phyloP scores from a whole-genome alignment of 2,797 vertebrate genomes.

The Ataeniobius toweri region DNA sequence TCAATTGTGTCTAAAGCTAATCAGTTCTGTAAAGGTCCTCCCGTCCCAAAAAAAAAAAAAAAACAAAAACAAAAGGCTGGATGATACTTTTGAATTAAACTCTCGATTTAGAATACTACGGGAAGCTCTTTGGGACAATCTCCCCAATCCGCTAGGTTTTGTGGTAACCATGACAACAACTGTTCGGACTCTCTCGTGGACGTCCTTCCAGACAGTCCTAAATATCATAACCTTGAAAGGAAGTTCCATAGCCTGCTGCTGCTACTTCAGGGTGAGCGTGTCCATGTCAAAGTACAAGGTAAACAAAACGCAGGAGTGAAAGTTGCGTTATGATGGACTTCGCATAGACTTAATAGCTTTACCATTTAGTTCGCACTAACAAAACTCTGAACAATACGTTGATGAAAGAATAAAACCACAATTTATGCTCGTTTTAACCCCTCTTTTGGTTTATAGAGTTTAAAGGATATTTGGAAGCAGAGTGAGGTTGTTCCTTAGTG shows the following conservation, averaged over 20 bases:
- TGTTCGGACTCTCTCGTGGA: conserved; percentile 14
- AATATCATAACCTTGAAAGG: background rate
- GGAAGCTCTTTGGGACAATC: conserved; percentile 21
- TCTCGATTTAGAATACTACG: conserved; percentile 2
- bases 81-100: background rate
- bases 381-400: no score
- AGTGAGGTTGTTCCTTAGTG: no score
- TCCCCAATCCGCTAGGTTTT: background rate
- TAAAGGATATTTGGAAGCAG: background rate
- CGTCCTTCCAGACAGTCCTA: background rate
- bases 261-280: background rate
- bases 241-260: background rate
- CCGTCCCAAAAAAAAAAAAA: background rate
- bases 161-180: conserved; percentile 49
- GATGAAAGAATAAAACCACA: no score
- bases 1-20: background rate
- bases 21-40: background rate
- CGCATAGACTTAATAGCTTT: background rate
- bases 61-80: no score
- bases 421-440: no score
- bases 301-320: conserved; percentile 10
- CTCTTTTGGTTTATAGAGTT: background rate
- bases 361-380: background rate
- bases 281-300: conserved; percentile 74
- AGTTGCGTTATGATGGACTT: background rate